These are phyloP conservation scores for Rhagonycha lutea DNA, from an alignment of 2,888 invertebrate species.

Conservation along the genomic window DNA sequence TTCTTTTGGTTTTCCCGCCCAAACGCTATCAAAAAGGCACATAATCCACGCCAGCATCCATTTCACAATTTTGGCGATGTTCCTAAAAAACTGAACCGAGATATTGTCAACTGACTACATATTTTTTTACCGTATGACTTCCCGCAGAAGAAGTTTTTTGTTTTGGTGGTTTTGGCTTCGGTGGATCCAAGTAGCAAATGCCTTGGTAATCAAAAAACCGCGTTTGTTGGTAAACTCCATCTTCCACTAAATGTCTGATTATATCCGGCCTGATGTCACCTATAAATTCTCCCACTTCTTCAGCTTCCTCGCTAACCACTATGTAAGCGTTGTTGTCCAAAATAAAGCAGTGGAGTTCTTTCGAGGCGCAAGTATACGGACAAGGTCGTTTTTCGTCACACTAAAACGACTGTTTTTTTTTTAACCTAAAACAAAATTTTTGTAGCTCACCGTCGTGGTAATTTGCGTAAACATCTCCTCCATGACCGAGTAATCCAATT, in stretches of 20 bases:
- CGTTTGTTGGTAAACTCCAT: constrained; percentile 75
- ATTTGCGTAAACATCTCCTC: constrained; percentile 78
- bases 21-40: constrained; percentile 26
- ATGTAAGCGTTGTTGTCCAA: constrained; percentile 91
- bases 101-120: background rate
- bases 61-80: constrained; percentile 47
- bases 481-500: constrained; percentile 79
- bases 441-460: constrained; percentile 67
- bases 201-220: constrained; percentile 87
- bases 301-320: constrained; percentile 72
- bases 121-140: background rate
- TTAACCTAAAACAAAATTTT: constrained; percentile 10
- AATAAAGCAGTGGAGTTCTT: constrained; percentile 78
- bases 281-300: constrained; percentile 69
- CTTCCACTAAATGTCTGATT: constrained; percentile 74
- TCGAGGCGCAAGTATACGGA: constrained; percentile 61
- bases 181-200: constrained; percentile 74
- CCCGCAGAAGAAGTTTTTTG: constrained; percentile 17
- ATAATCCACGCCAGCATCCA: constrained; percentile 45
- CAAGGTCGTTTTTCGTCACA: constrained; percentile 42
- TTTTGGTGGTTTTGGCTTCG: constrained; percentile 29
- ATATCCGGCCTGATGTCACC: constrained; percentile 74
- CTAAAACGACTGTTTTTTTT: constrained; percentile 41
- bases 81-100: constrained; percentile 45
- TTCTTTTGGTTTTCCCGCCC: constrained; percentile 37